Evolutionary conservation across 2,888 invertebrate species (phyloP), one percentile per base, ranked within the genome.

Genomic region (Drosophila meridionalis): DNA sequence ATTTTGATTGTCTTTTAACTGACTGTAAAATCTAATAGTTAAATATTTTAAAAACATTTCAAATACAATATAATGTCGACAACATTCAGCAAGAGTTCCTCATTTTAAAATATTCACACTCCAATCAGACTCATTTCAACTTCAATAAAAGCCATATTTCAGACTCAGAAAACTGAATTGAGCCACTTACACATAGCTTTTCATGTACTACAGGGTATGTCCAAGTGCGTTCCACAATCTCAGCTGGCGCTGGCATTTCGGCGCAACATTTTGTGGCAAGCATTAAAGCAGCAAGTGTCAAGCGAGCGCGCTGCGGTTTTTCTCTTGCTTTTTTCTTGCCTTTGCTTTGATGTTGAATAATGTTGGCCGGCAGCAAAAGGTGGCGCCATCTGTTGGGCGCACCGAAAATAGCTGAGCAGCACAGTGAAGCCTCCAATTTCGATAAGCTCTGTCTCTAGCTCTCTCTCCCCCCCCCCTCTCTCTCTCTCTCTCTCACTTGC

Each of bases 301-400:
- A 57, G 38, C 34, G 36, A 7, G 28, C 14, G 28, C 12, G 38
- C 12, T 40, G 60, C 36, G 58, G 26, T 28, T 53, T 45, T 57
- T 36, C 42, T 50, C 32, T 20, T 6, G 65, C 7, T 14, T 45
- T 53, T 40, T 32, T n/a, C 30, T 26, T 1, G 65, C 20, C 26
- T 47, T 47, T 20, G 28, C 56, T 50, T 60, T 60, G 60, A 42
- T 60, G 50, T 60, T 71, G 62, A 70, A 60, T 56, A 62, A 62
- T 76, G 47, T 48, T 59, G 56, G 28, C 14, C 48, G 42, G 55
- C 36, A 40, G 72, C 73, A 65, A 68, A 61, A 76, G 72, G 59
- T 65, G 64, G 62, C 62, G 43, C n/a, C 69, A 50, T 68, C 45
- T 64, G 42, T 71, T 53, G 42, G 28, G 36, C 38, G 28, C 7